Evolutionary conservation across 2,888 invertebrate species (phyloP), one percentile per base, ranked within the genome.

Genomic region (Yponomeuta plumbellus): DNA sequence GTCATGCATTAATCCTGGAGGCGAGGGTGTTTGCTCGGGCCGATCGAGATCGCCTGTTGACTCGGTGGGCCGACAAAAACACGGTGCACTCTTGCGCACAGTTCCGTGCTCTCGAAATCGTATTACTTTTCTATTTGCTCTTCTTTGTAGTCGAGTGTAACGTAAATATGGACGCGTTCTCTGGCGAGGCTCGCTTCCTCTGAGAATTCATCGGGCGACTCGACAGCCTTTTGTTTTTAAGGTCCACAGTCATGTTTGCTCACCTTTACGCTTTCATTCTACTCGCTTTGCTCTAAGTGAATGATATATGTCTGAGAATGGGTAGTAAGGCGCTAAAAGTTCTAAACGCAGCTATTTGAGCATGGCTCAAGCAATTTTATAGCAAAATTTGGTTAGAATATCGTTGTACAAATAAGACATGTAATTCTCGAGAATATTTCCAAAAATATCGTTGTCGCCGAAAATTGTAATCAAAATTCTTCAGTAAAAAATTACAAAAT

Each of bases 81-180:
- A 39, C 65, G 58, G 22, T 23, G 83, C 83, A 83, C 85, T 85
- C 85, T 77, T 77, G 74, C 65, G 40, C 67, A 65, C 67, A 61
- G 67, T 66, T 61, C 66, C 64, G 64, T 76, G 75, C 77, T 72
- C 80, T 85, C 84, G 86, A 88, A 88, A 88, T 86, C 86, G 84
- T 89, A 88, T 88, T 89, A 89, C 86, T 88, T 86, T 83, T 84
- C 86, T 90, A 83, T 90, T 90, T 90, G 80, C 83, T 77, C 82
- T 88, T 85, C 90, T 90, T 90, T 91, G 90, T 90, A 83, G 89
- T 89, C 84, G 79, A 90, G 90, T 88, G 88, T 88, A 87, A 85
- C 85, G 90, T 86, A 89, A 90, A 91, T 85, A 91, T 84, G 80
- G 76, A 84, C 85, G 78, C 79, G 83, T 85, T 86, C 84, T 82